A percentile compares a stretch with the other conserved stretches of the same genome.
Evolutionary conservation across 2,888 invertebrate genomes (phyloP).

Genomic region (Sinhomidia bicolor): DNA sequence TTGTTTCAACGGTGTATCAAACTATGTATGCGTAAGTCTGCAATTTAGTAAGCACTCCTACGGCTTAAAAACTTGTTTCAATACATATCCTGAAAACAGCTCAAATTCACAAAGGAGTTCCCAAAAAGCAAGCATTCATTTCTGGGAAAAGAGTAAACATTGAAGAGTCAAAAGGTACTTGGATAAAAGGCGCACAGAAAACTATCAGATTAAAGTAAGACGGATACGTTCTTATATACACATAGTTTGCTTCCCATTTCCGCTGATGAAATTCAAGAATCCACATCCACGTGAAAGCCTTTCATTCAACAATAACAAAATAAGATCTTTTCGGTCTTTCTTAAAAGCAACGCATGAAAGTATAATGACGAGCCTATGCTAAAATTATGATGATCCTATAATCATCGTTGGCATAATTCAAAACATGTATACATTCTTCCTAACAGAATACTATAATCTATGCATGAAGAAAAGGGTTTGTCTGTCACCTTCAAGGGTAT

Average conservation of each 20-base stretch:
- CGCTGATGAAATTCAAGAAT: conserved; percentile 34
- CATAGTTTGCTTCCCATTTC: conserved; percentile 5
- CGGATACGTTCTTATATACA: not conserved
- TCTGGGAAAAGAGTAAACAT: conserved; percentile 29
- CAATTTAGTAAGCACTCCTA: no score
- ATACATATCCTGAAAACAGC: not conserved
- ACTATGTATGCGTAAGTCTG: no score
- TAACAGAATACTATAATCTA: not conserved
- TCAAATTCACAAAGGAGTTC: not conserved
- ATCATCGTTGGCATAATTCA: conserved; percentile 28
- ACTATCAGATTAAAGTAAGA: conserved; percentile 29
- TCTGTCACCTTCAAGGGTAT: conserved; percentile 33
- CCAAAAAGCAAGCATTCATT: conserved; percentile 17
- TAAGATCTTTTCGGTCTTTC: not conserved
- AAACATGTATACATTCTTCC: no score
- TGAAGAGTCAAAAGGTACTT: conserved; percentile 43
- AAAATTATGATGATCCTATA: conserved; percentile 41
- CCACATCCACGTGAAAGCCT: not conserved
- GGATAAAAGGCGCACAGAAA: conserved; percentile 25
- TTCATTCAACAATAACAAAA: not conserved
- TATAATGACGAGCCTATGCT: conserved; percentile 7
- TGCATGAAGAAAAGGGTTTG: conserved; percentile 17
- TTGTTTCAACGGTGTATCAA: conserved; percentile 26
- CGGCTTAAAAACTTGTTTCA: not conserved
- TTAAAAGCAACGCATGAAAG: conserved; percentile 24